Evolutionary conservation across 2,113 vertebrate species (phyloP).

Genomic region (Oncorhynchus gorbuscha): DNA sequence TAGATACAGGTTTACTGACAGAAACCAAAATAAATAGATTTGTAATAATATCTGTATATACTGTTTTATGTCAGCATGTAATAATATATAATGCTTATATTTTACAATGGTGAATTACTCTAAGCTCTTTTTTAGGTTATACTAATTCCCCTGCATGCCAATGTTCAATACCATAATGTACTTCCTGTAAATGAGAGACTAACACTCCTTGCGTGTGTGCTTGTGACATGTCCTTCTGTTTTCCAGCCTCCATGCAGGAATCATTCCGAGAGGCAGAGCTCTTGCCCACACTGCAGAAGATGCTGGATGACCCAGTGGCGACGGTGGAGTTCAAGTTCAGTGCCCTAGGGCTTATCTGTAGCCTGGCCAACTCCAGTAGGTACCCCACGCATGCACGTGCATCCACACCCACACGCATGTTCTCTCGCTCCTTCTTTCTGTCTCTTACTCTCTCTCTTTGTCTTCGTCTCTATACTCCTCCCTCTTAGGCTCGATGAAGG

Average conservation of each 20-base stretch:
- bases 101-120: no score
- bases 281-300: constrained; percentile 76
- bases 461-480: not conserved
- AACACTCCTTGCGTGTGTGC: constrained; percentile 14
- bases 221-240: not conserved
- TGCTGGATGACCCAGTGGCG: constrained; percentile 78
- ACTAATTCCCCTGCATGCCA: no score
- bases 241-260: constrained; percentile 76
- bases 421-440: constrained; percentile 7
- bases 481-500: constrained; percentile 69
- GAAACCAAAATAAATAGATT: no score
- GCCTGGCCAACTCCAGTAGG: constrained; percentile 81
- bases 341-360: constrained; percentile 81
- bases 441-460: constrained; percentile 9
- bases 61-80: no score
- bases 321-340: constrained; percentile 85
- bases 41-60: no score
- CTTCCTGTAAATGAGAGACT: no score
- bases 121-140: no score
- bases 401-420: not conserved
- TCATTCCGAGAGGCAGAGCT: constrained; percentile 74
- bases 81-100: no score
- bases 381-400: constrained; percentile 2
- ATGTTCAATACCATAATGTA: no score
- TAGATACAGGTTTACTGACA: no score